Percentiles rank a stretch among this genome's conserved stretches.
Conservation (phyloP, 2,888 invertebrate species). For the Parnassius orleans region DNA sequence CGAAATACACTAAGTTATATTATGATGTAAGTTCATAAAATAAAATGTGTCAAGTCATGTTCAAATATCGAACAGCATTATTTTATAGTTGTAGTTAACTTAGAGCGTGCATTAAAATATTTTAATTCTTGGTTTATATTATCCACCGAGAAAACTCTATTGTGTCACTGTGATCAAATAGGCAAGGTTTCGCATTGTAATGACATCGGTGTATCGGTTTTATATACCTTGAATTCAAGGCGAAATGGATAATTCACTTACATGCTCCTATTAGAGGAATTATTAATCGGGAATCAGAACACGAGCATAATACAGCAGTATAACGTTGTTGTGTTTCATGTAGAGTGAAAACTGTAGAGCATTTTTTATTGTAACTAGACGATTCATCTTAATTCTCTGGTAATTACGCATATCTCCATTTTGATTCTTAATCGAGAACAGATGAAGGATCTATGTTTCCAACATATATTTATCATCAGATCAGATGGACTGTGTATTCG, state of each 20-base stretch:
- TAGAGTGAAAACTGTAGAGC: too few species aligned
- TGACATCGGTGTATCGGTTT: constrained; percentile 40
- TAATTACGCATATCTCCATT: too few species aligned
- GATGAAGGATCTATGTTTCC: too few species aligned
- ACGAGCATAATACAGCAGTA: too few species aligned
- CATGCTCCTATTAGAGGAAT: too few species aligned
- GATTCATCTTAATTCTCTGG: too few species aligned
- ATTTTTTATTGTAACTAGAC: too few species aligned
- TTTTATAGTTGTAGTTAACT: not conserved
- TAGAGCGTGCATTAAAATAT: not conserved
- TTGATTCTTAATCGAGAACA: too few species aligned
- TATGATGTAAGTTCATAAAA: constrained; percentile 1
- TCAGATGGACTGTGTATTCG: too few species aligned
- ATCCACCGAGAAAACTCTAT: constrained; percentile 38
- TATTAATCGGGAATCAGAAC: too few species aligned
- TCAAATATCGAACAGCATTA: constrained; percentile 7
- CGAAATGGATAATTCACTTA: constrained; percentile 4
- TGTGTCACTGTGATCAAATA: constrained; percentile 35
- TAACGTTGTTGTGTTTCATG: too few species aligned
- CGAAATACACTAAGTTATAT: constrained; percentile 1
- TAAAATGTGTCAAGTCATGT: not conserved
- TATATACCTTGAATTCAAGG: constrained; percentile 27
- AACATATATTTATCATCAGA: too few species aligned
- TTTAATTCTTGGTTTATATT: constrained; percentile 14
- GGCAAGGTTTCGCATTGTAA: constrained; percentile 46